phyloP scores from a whole-genome alignment of 1,140 invertebrate species.

The Lerema accius region DNA sequence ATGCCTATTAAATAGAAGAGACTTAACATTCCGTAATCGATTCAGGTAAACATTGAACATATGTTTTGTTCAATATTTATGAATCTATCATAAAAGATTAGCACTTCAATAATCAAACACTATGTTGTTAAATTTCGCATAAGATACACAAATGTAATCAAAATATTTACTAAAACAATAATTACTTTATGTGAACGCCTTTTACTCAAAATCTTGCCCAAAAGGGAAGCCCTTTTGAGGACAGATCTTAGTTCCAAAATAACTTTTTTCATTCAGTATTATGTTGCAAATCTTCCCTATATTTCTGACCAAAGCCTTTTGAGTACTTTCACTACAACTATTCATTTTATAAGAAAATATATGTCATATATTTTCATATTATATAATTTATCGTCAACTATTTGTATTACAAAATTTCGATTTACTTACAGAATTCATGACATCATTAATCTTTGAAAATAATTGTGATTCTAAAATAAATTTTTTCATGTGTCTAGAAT shows the following conservation, averaged over 20 bases:
- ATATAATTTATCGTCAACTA: slow-evolving; percentile 21
- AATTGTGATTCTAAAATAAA: too few relatives aligned
- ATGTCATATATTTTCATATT: slow-evolving; percentile 16
- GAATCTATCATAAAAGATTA: background rate
- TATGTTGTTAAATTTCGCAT: background rate
- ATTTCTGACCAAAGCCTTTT: background rate
- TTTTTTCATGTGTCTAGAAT: too few relatives aligned
- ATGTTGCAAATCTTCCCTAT: background rate
- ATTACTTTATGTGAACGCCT: too few relatives aligned
- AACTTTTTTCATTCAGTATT: too few relatives aligned
- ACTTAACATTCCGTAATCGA: too few relatives aligned
- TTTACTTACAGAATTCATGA: slow-evolving; percentile 3
- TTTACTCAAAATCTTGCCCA: background rate
- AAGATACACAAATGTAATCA: background rate
- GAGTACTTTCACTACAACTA: slow-evolving; percentile 14
- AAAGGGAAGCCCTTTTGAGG: background rate
- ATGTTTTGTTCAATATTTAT: too few relatives aligned
- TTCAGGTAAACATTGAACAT: too few relatives aligned
- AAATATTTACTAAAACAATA: background rate
- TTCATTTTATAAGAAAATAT: slow-evolving; percentile 24
- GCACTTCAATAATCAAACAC: background rate
- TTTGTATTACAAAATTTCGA: slow-evolving; percentile 15
- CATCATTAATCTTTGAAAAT: too few relatives aligned
- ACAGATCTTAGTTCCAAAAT: background rate
- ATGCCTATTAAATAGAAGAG: too few relatives aligned